phyloP scores from a whole-genome alignment of 1,140 invertebrate species.

The Cydia amplana region DNA sequence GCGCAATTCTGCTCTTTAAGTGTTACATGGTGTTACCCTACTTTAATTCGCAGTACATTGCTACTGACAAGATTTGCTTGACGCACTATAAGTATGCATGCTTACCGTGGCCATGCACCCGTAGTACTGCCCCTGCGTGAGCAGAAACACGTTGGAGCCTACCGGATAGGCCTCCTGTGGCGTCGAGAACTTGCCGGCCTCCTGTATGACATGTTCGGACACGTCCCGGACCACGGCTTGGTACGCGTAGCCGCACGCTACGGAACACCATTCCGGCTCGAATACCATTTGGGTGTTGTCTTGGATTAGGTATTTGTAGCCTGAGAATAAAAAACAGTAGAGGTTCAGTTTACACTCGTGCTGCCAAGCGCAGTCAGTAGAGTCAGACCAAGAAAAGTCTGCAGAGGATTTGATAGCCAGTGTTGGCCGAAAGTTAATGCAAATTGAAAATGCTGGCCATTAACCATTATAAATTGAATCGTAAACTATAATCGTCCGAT shows the following conservation, averaged over 20 bases:
- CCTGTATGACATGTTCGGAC: constrained; percentile 80
- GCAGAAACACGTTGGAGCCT: constrained; percentile 86
- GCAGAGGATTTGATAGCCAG: too few species aligned
- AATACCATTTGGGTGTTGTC: constrained; percentile 81
- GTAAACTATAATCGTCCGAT: too few species aligned
- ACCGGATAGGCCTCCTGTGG: constrained; percentile 87
- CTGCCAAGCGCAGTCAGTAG: too few species aligned
- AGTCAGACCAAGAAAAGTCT: too few species aligned
- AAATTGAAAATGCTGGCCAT: too few species aligned
- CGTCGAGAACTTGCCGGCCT: constrained; percentile 70
- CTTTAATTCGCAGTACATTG: too few species aligned
- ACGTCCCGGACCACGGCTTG: constrained; percentile 82
- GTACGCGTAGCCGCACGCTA: constrained; percentile 82
- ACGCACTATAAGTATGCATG: neutral
- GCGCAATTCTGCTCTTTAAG: too few species aligned
- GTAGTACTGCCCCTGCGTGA: constrained; percentile 87
- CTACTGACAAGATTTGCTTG: too few species aligned
- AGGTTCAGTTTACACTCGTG: too few species aligned
- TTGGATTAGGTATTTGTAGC: constrained; percentile 69
- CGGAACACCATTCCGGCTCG: constrained; percentile 85
- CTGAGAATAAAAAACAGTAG: constrained; percentile 42
- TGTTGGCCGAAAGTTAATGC: too few species aligned
- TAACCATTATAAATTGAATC: too few species aligned
- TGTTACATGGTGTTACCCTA: too few species aligned
- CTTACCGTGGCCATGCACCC: constrained; percentile 87